Percentiles rank a stretch among this genome's conserved stretches.
Evolutionary conservation across 1,140 invertebrate genomes (phyloP).

Genomic region (Calliphora vicina): DNA sequence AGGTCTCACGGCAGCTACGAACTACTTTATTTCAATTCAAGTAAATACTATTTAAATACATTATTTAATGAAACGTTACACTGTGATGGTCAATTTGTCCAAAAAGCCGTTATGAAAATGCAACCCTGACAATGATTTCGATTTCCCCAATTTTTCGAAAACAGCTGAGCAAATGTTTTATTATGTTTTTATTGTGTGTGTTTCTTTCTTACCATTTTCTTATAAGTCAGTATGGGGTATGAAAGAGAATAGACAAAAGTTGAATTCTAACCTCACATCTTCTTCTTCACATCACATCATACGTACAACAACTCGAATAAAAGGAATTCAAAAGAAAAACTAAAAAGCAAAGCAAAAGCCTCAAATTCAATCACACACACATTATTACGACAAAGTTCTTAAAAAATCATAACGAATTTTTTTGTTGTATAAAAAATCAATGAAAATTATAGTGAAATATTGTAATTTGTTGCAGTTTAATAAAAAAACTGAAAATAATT

Average conservation of each 20-base stretch:
- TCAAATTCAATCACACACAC: conserved; percentile 1
- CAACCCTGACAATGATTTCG: not conserved
- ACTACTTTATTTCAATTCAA: no score
- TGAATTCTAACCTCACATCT: conserved; percentile 30
- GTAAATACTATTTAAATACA: no score
- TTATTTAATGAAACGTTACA: no score
- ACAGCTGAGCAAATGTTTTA: conserved; percentile 18
- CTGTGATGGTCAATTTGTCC: not conserved
- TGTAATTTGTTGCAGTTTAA: not conserved
- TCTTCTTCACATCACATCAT: conserved; percentile 18
- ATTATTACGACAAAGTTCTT: conserved; percentile 26
- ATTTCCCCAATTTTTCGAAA: not conserved
- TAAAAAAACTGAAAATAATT: conserved; percentile 14
- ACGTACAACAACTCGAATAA: not conserved
- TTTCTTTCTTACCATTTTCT: not conserved
- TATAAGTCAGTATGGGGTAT: not conserved
- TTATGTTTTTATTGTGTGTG: not conserved
- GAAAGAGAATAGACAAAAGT: conserved; percentile 2
- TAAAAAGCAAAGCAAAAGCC: not conserved
- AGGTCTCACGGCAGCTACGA: no score
- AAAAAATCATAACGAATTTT: conserved; percentile 28
- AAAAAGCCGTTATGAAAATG: conserved; percentile 10
- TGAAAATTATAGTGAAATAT: conserved; percentile 12
- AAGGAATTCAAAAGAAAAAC: not conserved
- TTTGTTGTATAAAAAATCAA: conserved; percentile 21